These are phyloP conservation scores for Hymenochirus boettgeri DNA, from an alignment of 2,113 vertebrate genomes.

Conservation along the genomic window DNA sequence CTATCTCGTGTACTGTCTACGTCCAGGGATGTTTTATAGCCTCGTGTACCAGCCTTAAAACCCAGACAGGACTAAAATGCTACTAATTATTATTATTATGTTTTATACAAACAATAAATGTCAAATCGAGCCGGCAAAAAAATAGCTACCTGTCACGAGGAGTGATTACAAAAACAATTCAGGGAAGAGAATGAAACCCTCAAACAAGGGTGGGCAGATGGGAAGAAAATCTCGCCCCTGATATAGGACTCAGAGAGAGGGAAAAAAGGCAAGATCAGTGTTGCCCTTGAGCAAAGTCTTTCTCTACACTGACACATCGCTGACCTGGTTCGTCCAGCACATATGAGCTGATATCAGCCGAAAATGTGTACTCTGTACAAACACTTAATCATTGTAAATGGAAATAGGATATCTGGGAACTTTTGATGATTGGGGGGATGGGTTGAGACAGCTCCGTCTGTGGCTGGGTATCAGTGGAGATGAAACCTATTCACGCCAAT, in stretches of 20 bases:
- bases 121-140: constrained; percentile 77
- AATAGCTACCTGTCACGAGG: constrained; percentile 79
- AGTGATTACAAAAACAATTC: constrained; percentile 78
- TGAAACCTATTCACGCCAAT: no score
- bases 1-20: constrained; percentile 63
- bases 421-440: no score
- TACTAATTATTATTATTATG: constrained; percentile 81
- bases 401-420: no score
- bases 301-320: constrained; percentile 52
- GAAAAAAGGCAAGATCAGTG: constrained; percentile 57
- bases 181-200: constrained; percentile 78
- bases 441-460: no score
- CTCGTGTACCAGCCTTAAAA: constrained; percentile 63
- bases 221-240: no score
- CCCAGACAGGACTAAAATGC: constrained; percentile 74
- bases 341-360: no score
- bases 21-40: constrained; percentile 64
- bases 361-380: no score
- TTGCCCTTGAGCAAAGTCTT: constrained; percentile 59
- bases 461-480: no score
- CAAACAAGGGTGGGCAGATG: constrained; percentile 61
- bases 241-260: constrained; percentile 9
- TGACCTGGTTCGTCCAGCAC: constrained; percentile 70
- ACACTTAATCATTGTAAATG: no score
- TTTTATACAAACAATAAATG: constrained; percentile 80